Evolutionary conservation across 2,888 invertebrate species (phyloP), one percentile per base, ranked within the genome.

Genomic region (Cosmopolites sordidus): DNA sequence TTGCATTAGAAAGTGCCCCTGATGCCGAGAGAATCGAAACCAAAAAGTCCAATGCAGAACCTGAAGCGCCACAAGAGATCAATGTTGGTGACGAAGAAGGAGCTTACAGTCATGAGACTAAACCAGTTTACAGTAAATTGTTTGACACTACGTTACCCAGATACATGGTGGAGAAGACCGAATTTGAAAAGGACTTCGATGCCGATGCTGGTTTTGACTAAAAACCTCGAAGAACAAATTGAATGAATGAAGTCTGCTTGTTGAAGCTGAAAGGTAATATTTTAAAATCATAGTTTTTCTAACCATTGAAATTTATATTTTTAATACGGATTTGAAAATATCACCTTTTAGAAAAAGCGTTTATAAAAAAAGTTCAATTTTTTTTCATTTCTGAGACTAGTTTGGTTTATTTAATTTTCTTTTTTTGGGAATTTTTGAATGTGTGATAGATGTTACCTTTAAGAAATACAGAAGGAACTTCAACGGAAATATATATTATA

Each of bases 111-210:
- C 79, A 80, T n/a, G 86, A 86, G 66, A 84, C 86, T 0, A 75
- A 78, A 65, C 81, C 83, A 1, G 76, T 78, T 30, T 86, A 81
- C 66, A 85, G 86, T 63, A 80, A 82, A 58, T 69, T 77, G 15
- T 76, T 83, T 46, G 84, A 83, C 15, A 78, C 83, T 12, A 78
- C 81, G 29, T 70, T 87, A 58, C 86, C 87, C 1, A 81, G 78
- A 62, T 87, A 80, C 64, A 86, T 87, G 85, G 68, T 86, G 49
- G 77, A 80, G 53, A 80, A 79, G 69, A 83, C 85, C 37, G 83
- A 84, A 58, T 82, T 82, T 62, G 87, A 87, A 73, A 76, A 76
- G 64, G 79, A 82, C 54, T 85, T 86, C 67, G 86, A 86, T 67
- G 80, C 75, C 49, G 68, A 73, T 45, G 67, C 73, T 14, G 66